Conservation (phyloP, 2,113 vertebrate genomes). For the Lepidothrix coronata region DNA sequence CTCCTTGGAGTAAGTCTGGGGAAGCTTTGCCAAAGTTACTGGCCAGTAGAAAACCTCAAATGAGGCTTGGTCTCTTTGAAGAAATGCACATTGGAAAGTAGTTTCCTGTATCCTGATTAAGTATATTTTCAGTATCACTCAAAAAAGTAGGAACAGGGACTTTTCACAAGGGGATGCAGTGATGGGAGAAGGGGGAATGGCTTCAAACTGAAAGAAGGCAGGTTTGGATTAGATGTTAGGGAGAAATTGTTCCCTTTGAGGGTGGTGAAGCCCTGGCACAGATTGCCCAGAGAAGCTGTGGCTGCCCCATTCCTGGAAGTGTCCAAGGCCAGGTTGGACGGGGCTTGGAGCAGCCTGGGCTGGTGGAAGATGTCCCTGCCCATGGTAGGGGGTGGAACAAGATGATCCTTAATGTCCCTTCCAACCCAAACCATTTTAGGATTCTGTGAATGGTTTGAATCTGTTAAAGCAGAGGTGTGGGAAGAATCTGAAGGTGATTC, state of each 20-base stretch:
- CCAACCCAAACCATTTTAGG: neutral
- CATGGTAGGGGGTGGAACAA: neutral
- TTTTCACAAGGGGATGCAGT: neutral
- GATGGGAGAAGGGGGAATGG: neutral
- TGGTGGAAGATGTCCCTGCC: neutral
- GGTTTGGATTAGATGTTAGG: neutral
- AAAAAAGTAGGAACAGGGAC: neutral
- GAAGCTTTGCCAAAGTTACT: neutral
- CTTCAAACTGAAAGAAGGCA: neutral
- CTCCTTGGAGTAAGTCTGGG: neutral
- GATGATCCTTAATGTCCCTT: neutral
- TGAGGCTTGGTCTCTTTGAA: neutral
- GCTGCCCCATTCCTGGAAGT: neutral
- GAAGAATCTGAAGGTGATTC: neutral
- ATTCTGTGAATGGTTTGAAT: neutral
- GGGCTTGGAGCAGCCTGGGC: rapidly evolving
- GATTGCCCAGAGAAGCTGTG: neutral
- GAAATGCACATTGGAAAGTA: neutral
- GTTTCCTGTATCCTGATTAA: neutral
- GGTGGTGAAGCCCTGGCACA: neutral
- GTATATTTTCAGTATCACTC: neutral
- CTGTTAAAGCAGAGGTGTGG: neutral
- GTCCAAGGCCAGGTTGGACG: neutral
- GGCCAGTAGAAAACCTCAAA: neutral
- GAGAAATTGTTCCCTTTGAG: neutral